Evolutionary conservation across 1,140 invertebrate genomes (phyloP), one percentile per base, ranked within the genome.

Genomic region (Neoseiulus cucumeris): DNA sequence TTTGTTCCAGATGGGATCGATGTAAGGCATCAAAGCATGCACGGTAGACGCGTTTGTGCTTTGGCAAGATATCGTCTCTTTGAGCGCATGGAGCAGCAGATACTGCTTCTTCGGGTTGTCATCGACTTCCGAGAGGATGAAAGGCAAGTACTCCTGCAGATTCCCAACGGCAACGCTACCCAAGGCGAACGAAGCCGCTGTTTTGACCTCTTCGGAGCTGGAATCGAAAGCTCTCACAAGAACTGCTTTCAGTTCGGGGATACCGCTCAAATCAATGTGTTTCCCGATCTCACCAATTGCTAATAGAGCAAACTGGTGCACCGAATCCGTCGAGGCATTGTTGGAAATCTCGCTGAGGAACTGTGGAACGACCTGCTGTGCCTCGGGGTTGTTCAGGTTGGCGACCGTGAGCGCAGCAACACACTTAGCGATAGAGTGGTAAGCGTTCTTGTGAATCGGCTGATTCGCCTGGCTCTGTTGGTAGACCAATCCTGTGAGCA

Each of bases 261-360:
- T 86, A 39, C 81, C 79, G 72, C 87, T 91, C 41, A 96, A 77
- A 77, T 96, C 89, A 87, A 92, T 84, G 71, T 92, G 85, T 70
- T 89, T 80, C 5, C 94, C 94, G 70, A 98, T 94, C 81, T 98
- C 94, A 12, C 93, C 95, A 70, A 98, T 85, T 12, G 92, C 87
- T 6, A 97, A 78, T 22, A 98, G 76, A 55, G 89, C 85, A 78
- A 98, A 96, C 69, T 96, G 85, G 66, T 77, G 73, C 68, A 92
- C 84, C 1, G 86, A 83, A 73, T 95, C 91, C 69, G 80, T 74
- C 65, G 81, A 66, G 0, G 5, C 5, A 67, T 42, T 25, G 68
- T 64, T 25, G 20, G 30, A 14, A 64, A 93, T 82, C 73, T 96
- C 89, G 64, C 82, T 80, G 41, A 95, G 81, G 74, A 95, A 89